Base-by-base conservation (phyloP, 2,888 invertebrate genomes). In the Dynastes maya region DNA sequence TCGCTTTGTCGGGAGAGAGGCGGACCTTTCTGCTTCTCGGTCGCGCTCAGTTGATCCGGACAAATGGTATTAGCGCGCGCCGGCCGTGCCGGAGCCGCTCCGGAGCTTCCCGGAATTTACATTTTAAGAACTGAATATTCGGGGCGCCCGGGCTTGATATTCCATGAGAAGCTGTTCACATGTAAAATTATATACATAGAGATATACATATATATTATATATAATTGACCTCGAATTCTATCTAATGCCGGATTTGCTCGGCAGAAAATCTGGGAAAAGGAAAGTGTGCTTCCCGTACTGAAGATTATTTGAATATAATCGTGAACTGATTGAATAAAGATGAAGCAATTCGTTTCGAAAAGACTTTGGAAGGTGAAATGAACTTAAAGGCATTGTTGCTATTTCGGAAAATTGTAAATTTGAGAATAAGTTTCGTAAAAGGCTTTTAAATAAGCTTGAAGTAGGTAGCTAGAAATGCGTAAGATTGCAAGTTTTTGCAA, bases 101-200 rank as follows among this genome's bases (percentile, higher is more conserved):
- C 53, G 37, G 72, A 58, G 61, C 68, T 72, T 85, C 85, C 86
- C 85, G 85, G 84, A 87, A 88, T 87, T 87, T 87, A 83, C 87
- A 88, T 87, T 87, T 86, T 86, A 86, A 86, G 86, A 86, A 82
- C 85, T 86, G 85, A 72, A 58, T 58, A 72, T 72, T 72, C 72
- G 37, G 72, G 5, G 9, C 45, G 8, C 11, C 45, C 27, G 22
- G 40, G 40, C 6, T 58, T 72, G 72, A 72, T 72, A 86, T 86
- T 85, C 86, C 83, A 82, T 84, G 83, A 79, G 84, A 85, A 84
- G 83, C 79, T 82, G 80, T 82, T 85, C 85, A 84, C 84, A 85
- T 80, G 80, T 75, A 74, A 77, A 79, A 77, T 79, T 79, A 79
- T 79, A 68, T 49, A 53, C 11, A 11, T 45, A 45, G 8, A 45